Conservation (phyloP, 2,888 invertebrate species). For the Lasioglossum villosulum region DNA sequence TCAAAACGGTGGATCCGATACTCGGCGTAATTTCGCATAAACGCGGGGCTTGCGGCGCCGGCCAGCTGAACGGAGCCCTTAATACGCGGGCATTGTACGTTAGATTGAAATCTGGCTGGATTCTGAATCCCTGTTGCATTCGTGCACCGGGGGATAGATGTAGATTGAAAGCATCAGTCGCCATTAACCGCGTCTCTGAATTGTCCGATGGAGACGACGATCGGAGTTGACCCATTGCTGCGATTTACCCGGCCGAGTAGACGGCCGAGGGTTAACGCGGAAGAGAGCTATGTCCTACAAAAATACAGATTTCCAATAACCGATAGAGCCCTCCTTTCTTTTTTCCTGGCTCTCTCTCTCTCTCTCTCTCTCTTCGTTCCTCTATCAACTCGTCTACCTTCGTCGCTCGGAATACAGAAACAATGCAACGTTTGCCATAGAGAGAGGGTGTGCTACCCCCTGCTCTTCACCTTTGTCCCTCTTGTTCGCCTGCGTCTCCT, state of each 20-base stretch:
- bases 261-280: slow-evolving; percentile 57
- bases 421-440: slow-evolving; percentile 57
- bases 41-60: slow-evolving; percentile 35
- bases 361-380: slow-evolving; percentile 3
- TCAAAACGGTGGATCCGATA: slow-evolving; percentile 32
- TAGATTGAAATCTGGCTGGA: slow-evolving; percentile 69
- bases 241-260: slow-evolving; percentile 64
- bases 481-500: slow-evolving; percentile 43
- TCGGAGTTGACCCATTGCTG: slow-evolving; percentile 75
- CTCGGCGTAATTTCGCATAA: slow-evolving; percentile 48
- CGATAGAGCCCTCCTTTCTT: slow-evolving; percentile 74
- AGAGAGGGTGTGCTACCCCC: slow-evolving; percentile 25
- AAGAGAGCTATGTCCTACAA: slow-evolving; percentile 80
- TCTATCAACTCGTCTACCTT: slow-evolving; percentile 14
- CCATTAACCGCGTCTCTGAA: slow-evolving; percentile 59
- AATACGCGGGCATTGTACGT: slow-evolving; percentile 71
- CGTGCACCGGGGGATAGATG: slow-evolving; percentile 39
- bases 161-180: slow-evolving; percentile 64
- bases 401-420: slow-evolving; percentile 55
- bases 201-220: slow-evolving; percentile 70
- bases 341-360: background rate
- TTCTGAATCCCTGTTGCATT: slow-evolving; percentile 42
- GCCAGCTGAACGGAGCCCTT: slow-evolving; percentile 60
- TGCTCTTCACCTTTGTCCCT: slow-evolving; percentile 34
- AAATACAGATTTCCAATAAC: slow-evolving; percentile 84